Conservation (phyloP, 2,888 invertebrate genomes). For the Penaeus monodon region DNA sequence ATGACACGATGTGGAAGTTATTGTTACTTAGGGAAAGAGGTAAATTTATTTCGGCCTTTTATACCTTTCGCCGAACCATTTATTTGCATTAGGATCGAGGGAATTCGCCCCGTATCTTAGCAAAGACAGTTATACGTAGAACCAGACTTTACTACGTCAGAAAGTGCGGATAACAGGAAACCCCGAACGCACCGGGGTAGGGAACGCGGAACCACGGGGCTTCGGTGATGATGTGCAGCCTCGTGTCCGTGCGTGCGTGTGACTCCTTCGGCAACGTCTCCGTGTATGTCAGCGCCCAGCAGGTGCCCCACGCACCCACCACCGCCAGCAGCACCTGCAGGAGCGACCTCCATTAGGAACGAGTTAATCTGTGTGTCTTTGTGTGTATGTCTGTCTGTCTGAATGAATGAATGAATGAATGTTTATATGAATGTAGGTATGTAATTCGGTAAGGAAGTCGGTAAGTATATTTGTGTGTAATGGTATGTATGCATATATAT, state of each 20-base stretch:
- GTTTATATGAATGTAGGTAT: not conserved
- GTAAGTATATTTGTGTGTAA: too few relatives aligned
- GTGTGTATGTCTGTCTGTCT: not conserved
- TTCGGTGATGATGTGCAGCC: conserved; percentile 72
- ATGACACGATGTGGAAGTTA: too few relatives aligned
- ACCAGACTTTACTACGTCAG: too few relatives aligned
- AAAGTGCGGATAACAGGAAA: not conserved
- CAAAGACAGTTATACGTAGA: too few relatives aligned
- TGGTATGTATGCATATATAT: too few relatives aligned
- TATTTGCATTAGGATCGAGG: too few relatives aligned
- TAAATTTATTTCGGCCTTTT: too few relatives aligned
- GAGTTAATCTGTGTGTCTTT: not conserved
- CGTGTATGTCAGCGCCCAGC: conserved; percentile 78
- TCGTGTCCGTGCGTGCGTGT: conserved; percentile 80
- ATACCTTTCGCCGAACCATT: too few relatives aligned
- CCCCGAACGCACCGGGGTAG: conserved; percentile 77
- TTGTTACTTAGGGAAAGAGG: too few relatives aligned
- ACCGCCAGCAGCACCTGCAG: conserved; percentile 81
- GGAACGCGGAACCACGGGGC: conserved; percentile 86
- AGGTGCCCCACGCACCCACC: conserved; percentile 82
- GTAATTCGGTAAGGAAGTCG: too few relatives aligned
- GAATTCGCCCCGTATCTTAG: too few relatives aligned
- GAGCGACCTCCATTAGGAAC: not conserved
- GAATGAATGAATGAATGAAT: not conserved
- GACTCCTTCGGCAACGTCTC: conserved; percentile 77